A percentile compares a stretch with the other conserved stretches of the same genome.
phyloP scores from a whole-genome alignment of 2,797 vertebrate species.

The Dromococcyx pavoninus region DNA sequence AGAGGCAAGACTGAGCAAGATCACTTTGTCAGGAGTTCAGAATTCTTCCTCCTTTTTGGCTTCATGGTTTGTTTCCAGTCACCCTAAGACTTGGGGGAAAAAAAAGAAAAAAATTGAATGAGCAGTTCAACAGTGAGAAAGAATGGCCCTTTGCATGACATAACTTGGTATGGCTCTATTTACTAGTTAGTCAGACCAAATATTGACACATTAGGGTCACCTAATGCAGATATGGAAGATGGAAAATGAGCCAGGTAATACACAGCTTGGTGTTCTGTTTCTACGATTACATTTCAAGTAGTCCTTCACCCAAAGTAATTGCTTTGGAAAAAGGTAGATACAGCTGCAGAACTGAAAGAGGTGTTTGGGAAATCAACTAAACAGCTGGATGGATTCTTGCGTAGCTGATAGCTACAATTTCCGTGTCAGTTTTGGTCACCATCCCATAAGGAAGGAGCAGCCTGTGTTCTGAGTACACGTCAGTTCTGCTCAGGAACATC shows the following conservation, averaged over 20 bases:
- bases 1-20: slow-evolving; percentile 30
- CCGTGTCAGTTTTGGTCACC: not conserved
- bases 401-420: not conserved
- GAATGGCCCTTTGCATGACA: not conserved
- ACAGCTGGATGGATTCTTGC: not conserved
- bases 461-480: not conserved
- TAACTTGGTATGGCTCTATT: not conserved
- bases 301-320: not conserved
- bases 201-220: slow-evolving; percentile 26
- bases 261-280: not conserved
- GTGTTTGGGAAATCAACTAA: fast-evolving
- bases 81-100: not conserved
- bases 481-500: not conserved
- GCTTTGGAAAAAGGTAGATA: not conserved
- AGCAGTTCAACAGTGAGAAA: not conserved
- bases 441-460: not conserved
- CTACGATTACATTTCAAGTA: not conserved
- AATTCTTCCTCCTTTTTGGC: not conserved
- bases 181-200: slow-evolving; percentile 33
- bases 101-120: not conserved
- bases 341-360: not conserved
- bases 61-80: not conserved
- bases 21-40: not conserved
- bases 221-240: not conserved
- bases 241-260: not conserved